Evolutionary conservation across 2,888 invertebrate genomes (phyloP), one percentile per base, ranked within the genome.

Genomic region (Amiota minor): DNA sequence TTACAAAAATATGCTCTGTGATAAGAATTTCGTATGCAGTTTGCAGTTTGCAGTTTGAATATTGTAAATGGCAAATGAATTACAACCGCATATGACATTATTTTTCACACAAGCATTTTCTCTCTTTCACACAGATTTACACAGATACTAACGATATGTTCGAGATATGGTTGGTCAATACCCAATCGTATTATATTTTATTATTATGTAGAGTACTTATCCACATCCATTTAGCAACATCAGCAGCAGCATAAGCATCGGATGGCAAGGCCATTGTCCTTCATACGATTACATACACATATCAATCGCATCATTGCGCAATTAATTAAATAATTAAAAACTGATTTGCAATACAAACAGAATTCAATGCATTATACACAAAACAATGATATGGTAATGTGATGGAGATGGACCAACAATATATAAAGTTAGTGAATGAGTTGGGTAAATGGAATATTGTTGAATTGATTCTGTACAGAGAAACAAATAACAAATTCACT

Each of bases 241-340:
- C 20, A 20, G 9, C 6, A 20, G 20, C 20, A 16, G 59, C 20
- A 59, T 1, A 6, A 23, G 20, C 1, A 23, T 1, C 23, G 35
- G 35, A 4, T 35, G 35, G 4, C 35, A 35, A 35, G 35, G 35
- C 35, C 35, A 35, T 35, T 35, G 35, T 35, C 35, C 35, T 35
- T 35, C 35, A 35, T 35, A 35, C 35, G n/a, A n/a, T n/a, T 35
- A 35, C 35, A 35, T 35, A 23, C 23, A 23, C n/a, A n/a, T 65
- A 65, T 47, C 20, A 65, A 65, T 49, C 47, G 65, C 65, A 78
- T 79, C 71, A 77, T 76, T 79, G 76, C 71, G 81, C 77, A 83
- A 83, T 83, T 81, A 76, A 83, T 79, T 81, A 76, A 80, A 80
- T 77, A 83, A 85, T 83, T 83, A 77, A 82, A 83, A 83, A 76